A percentile compares a stretch with the other conserved stretches of the same genome.
Evolutionary conservation across 2,888 invertebrate genomes (phyloP).

Genomic region (Clitarchus hookeri): DNA sequence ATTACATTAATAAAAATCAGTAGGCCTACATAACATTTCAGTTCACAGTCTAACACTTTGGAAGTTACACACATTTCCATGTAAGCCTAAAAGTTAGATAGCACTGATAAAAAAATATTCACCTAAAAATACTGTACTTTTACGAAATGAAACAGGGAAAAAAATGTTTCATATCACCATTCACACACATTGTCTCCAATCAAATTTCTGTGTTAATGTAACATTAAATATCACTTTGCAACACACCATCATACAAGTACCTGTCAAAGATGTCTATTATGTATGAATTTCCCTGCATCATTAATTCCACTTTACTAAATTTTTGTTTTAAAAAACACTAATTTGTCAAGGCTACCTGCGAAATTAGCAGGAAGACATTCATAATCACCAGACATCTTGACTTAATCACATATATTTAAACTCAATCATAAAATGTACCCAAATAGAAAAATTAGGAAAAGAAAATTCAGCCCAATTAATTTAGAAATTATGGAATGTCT

Average conservation of each 20-base stretch:
- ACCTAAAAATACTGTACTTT: too few species aligned
- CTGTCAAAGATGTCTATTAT: neutral
- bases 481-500: neutral
- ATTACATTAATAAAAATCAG: too few species aligned
- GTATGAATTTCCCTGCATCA: too few species aligned
- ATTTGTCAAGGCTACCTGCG: too few species aligned
- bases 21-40: too few species aligned
- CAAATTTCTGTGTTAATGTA: neutral
- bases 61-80: too few species aligned
- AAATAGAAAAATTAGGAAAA: neutral
- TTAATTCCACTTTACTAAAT: neutral
- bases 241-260: neutral
- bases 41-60: too few species aligned
- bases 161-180: too few species aligned
- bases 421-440: neutral
- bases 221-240: neutral
- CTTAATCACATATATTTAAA: neutral
- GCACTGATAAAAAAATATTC: too few species aligned
- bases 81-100: too few species aligned
- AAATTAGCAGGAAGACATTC: too few species aligned
- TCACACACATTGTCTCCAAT: neutral
- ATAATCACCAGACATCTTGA: neutral
- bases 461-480: neutral
- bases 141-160: too few species aligned
- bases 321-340: neutral